Base-by-base conservation (phyloP, 2,113 vertebrate genomes). In the Clarias batrachus region DNA sequence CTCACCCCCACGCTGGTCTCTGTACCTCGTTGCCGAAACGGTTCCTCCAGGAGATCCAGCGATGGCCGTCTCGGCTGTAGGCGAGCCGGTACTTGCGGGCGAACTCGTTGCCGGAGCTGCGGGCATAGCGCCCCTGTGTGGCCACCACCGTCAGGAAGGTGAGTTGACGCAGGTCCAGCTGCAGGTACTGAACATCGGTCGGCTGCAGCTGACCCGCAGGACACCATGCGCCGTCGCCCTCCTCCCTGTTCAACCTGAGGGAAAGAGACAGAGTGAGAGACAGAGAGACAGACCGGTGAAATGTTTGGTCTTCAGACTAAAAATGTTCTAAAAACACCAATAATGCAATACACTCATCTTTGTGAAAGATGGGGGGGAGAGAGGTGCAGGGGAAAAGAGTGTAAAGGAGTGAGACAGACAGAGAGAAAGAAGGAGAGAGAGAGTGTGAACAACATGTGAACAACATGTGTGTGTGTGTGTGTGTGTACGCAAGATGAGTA, bases 221-320 rank as follows among this genome's bases (percentile, higher is more conserved):
- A 90, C 97, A 97, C 97, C 97, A 97, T n/a, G 97, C 97, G 0
- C 97, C 97, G 0, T 97, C 97, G 0, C 97, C 97, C 17, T 96
- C 95, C 88, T 98, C 97, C 59, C 93, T 93, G 79, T 97, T 96
- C 84, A 97, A 87, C 90, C 97, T 97, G 90, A 79, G 59, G 82
- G 14, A 83, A 27, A 87, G 13, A 86, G 30, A 59, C 3, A 79
- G 8, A 59, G 14, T 21, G 54, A 12, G 7, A 57, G n/a, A 27
- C 2, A 56, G 23, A 54, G 21, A 54, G 23, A 63, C 5, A 63
- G 62, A 8, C 21, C 3, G 62, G 25, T 48, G 11, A 66, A 66
- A 66, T 27, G 23, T 66, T 25, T 57, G 13, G 37, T 60, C 21
- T 65, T 37, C 12, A 0, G 48, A 48, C 48, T 48, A 48, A 48